Conservation (phyloP, 2,888 invertebrate species). For the Bombylius major region DNA sequence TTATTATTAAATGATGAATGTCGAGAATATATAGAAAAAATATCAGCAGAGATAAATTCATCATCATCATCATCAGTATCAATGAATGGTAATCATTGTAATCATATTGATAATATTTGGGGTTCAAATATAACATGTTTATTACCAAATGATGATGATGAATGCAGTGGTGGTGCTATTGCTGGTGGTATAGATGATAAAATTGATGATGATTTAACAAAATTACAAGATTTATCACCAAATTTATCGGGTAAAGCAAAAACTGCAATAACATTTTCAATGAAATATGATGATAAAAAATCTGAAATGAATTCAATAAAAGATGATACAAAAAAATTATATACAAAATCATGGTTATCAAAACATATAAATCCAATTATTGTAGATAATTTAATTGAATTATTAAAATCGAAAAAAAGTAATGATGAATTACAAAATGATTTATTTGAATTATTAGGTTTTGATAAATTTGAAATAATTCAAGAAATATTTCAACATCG, state of each 20-base stretch:
- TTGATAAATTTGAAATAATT: slow-evolving; percentile 68
- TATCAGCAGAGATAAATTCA: slow-evolving; percentile 15
- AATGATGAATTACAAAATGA: slow-evolving; percentile 66
- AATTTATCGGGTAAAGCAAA: slow-evolving; percentile 18
- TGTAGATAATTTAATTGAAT: slow-evolving; percentile 43
- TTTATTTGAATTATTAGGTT: slow-evolving; percentile 80
- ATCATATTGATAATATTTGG: slow-evolving; percentile 5
- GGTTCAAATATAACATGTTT: slow-evolving; percentile 12
- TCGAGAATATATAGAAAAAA: slow-evolving; percentile 37
- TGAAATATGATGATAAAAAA: slow-evolving; percentile 18
- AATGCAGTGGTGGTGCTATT: background rate
- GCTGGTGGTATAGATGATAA: too few relatives aligned
- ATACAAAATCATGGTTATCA: slow-evolving; percentile 42
- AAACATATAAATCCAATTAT: slow-evolving; percentile 47
- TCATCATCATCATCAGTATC: background rate
- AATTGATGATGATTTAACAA: background rate
- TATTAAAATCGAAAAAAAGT: slow-evolving; percentile 47
- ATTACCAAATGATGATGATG: slow-evolving; percentile 4
- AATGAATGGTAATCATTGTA: background rate
- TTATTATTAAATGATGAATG: slow-evolving; percentile 39
- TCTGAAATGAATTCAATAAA: slow-evolving; percentile 1
- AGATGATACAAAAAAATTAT: slow-evolving; percentile 11
- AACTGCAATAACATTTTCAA: slow-evolving; percentile 22
- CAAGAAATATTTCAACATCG: slow-evolving; percentile 53
- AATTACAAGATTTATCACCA: slow-evolving; percentile 12